Conservation (phyloP, 2,797 vertebrate genomes). For the Pseudochaenichthys georgianus region DNA sequence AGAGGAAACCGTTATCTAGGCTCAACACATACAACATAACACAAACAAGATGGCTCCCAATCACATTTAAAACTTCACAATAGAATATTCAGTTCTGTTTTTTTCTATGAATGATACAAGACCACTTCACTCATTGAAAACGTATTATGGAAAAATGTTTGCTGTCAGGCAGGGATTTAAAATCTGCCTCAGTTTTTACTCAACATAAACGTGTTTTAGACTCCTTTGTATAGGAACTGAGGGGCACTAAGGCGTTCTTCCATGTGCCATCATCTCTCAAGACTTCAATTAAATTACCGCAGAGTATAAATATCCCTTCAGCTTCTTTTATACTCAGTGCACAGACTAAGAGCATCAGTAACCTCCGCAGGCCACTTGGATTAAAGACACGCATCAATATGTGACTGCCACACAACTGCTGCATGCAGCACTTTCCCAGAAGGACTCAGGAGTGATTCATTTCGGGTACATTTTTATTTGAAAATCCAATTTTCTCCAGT, state of each 20-base stretch:
- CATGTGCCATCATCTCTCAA: slow-evolving; percentile 42
- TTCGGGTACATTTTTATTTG: not conserved
- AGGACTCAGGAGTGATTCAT: not conserved
- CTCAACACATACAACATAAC: slow-evolving; percentile 4
- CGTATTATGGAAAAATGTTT: not conserved
- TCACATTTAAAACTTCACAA: not conserved
- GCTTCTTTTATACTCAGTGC: slow-evolving; percentile 41
- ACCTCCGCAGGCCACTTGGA: slow-evolving; percentile 28
- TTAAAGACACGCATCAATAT: slow-evolving; percentile 42
- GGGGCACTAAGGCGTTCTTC: slow-evolving; percentile 1
- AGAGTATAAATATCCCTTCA: slow-evolving; percentile 31
- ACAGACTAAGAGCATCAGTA: slow-evolving; percentile 44
- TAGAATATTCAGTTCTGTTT: not conserved
- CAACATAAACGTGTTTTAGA: not conserved
- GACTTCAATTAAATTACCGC: slow-evolving; percentile 62
- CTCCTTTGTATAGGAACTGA: slow-evolving; percentile 4
- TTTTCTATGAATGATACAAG: not conserved
- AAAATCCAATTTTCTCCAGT: not conserved
- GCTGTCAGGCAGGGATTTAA: not conserved
- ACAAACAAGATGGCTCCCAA: not conserved
- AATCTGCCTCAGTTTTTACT: not conserved
- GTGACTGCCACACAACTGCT: slow-evolving; percentile 13
- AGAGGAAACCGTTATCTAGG: too few species aligned
- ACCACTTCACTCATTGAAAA: not conserved
- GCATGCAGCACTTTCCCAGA: slow-evolving; percentile 28